Base-by-base conservation (phyloP, 2,888 invertebrate genomes). In the Pimpla rufipes region DNA sequence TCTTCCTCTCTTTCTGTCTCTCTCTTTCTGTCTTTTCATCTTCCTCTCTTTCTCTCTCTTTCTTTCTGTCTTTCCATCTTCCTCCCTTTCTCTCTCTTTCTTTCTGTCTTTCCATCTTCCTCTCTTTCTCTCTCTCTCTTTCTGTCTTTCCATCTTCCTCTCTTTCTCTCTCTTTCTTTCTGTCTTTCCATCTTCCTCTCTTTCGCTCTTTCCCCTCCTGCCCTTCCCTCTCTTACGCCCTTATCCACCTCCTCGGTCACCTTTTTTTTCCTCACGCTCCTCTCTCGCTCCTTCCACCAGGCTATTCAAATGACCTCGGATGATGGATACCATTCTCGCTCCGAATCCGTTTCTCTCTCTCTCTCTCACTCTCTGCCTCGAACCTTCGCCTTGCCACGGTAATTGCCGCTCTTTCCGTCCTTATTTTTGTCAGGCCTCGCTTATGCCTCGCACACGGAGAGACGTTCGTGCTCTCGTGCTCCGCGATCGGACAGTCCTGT, bases 291-390 rank as follows among this genome's bases (percentile, higher is more conserved):
- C 74, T 55, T 47, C 76, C 59, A 55, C 68, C 85, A 75, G 85
- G 82, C 87, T 88, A 90, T 90, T 90, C 88, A 90, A 90, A 90
- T 89, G 59, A 89, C 88, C 89, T 89, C 89, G 86, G 84, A 89
- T 87, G 89, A 90, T 90, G 89, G 85, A 89, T 88, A 88, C 79
- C 68, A 76, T 78, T 74, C 68, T 47, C 62, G 57, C 62, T 67
- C 16, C 37, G 35, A 62, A 62, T 62, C 62, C 37, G 10, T 62
- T 37, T 62, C 76, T 45, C 76, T 71, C 37, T 42, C 5, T 16
- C 55, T 70, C 85, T 70, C 47, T 21, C 50, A 13, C 47, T 50
- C 79, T 88, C 85, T 88, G 84, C 81, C 85, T 86, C 81, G 35
- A 70, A 52, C 84, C 81, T 57, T 86, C 83, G 74, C 76, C 78